Evolutionary conservation across 2,888 invertebrate species (phyloP), one percentile per base, ranked within the genome.

Genomic region (Drosophila nigritarsus): DNA sequence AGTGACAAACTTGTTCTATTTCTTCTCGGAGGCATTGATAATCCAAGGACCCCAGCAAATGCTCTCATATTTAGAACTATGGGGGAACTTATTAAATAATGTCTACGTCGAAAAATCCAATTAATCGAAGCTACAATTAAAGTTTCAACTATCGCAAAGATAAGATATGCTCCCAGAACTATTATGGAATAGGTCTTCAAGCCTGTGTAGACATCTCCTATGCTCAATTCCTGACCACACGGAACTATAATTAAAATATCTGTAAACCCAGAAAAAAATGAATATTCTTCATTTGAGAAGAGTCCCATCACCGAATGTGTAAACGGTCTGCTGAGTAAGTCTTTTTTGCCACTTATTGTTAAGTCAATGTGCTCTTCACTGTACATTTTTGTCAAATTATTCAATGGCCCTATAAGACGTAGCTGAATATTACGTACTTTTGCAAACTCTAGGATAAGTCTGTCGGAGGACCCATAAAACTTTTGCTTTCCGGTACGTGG

Each of bases 181-280:
- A 65, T 53, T 2, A 36, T 5, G 1, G 45, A 49, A 20, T 59
- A 65, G 11, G 9, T 51, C 7, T 18, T 66, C 0, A 77, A 1
- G 1, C 45, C 30, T 3, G 9, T 38, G 7, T 65, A 69, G 0
- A 80, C 48, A 9, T 72, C 64, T 0, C n/a, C 11, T 30, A 74
- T 20, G n/a, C 18, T 27, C 34, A 64, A 62, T 8, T 40, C 8
- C 2, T 38, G 50, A 0, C 56, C 59, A 59, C 82, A 82, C 0
- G 80, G 82, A 8, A 78, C 79, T 1, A 75, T 49, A 8, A 80
- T 13, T 9, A 58, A 66, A 7, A 71, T 2, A 0, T n/a, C 18
- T 2, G 48, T 11, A 6, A 36, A 9, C 9, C n/a, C 50, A 2
- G 27, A 38, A 11, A 40, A n/a, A 2, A 8, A 20, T 4, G 48